Conservation (phyloP, 2,888 invertebrate genomes). For the Podabrus alpinus region DNA sequence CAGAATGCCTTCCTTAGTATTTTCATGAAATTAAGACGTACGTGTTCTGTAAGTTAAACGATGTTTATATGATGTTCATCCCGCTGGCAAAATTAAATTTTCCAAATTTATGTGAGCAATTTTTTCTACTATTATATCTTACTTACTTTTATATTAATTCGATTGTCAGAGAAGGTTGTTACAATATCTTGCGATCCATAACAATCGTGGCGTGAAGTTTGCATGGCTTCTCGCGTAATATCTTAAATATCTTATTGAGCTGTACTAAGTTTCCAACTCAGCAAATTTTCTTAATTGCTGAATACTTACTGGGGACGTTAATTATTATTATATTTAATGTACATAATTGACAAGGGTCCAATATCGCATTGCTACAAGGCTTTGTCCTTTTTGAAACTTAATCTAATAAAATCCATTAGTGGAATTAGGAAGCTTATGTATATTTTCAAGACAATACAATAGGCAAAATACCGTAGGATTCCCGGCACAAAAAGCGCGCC, state of each 20-base stretch:
- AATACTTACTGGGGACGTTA: background rate
- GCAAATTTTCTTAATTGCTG: background rate
- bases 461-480: background rate
- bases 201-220: background rate
- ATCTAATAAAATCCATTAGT: background rate
- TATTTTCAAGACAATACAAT: background rate
- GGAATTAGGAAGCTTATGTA: background rate
- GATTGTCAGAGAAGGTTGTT: background rate
- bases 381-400: background rate
- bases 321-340: background rate
- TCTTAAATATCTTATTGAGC: background rate
- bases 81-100: background rate
- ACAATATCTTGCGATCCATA: background rate
- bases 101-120: background rate
- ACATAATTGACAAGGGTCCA: background rate
- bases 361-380: background rate
- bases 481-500: background rate
- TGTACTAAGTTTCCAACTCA: background rate
- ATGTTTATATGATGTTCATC: background rate
- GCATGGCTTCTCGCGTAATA: background rate
- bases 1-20: background rate
- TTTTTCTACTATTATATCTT: background rate
- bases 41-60: background rate
- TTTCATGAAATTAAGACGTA: background rate
- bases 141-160: background rate